These are phyloP conservation scores for Ctenopoma multispine DNA, from an alignment of 2,797 vertebrate species.

Conservation along the genomic window DNA sequence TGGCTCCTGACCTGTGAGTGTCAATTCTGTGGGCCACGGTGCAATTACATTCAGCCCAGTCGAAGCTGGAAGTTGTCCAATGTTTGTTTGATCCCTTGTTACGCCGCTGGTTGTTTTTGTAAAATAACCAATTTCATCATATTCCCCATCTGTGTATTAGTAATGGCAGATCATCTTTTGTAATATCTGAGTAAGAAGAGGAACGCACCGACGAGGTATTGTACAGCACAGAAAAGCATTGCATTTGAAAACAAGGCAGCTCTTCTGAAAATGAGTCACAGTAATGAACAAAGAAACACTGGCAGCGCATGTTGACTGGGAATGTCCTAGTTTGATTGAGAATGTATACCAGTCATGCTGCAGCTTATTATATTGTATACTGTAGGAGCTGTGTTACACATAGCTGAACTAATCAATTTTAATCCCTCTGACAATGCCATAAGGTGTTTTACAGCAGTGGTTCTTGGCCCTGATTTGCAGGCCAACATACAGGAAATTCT, in stretches of 20 bases:
- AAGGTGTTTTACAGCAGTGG: constrained; percentile 57
- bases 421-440: constrained; percentile 73
- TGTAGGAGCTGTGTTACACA: constrained; percentile 56
- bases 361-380: constrained; percentile 48
- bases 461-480: constrained; percentile 19
- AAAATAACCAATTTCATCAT: constrained; percentile 13
- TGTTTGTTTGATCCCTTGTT: constrained; percentile 31
- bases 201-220: background rate
- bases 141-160: constrained; percentile 4
- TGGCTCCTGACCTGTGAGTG: constrained; percentile 61
- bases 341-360: constrained; percentile 45
- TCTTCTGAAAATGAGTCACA: constrained; percentile 34
- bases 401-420: constrained; percentile 72
- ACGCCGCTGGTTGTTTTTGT: constrained; percentile 20
- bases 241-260: constrained; percentile 19
- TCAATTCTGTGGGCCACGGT: constrained; percentile 36
- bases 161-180: constrained; percentile 4
- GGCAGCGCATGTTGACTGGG: constrained; percentile 29
- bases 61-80: constrained; percentile 12
- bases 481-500: background rate
- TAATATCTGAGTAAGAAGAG: constrained; percentile 12
- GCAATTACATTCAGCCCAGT: constrained; percentile 43
- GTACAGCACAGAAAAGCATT: constrained; percentile 9
- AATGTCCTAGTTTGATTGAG: constrained; percentile 41
- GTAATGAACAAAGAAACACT: constrained; percentile 55